Conservation (phyloP, 2,113 vertebrate species). For the Caranx ignobilis region DNA sequence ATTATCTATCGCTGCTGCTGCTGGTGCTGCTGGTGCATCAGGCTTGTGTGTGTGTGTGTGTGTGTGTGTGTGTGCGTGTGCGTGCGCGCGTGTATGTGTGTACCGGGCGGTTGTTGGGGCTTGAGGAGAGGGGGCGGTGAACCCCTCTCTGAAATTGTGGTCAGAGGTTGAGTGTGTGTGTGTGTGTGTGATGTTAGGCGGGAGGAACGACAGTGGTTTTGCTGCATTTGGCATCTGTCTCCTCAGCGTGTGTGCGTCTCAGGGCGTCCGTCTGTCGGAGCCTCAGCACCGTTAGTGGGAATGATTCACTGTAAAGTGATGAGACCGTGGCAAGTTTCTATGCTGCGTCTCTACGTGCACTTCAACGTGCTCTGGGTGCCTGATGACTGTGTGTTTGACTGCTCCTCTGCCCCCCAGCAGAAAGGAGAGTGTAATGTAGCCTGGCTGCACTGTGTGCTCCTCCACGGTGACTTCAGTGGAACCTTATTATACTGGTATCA, state of each 20-base stretch:
- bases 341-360: not conserved
- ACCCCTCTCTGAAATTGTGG: constrained; percentile 42
- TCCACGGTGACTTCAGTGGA: constrained; percentile 15
- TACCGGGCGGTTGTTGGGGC: constrained; percentile 12
- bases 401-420: not conserved
- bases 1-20: constrained; percentile 56
- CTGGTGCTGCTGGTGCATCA: constrained; percentile 57
- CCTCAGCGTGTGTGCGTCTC: not conserved
- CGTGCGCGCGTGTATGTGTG: not conserved
- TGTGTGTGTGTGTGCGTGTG: not conserved
- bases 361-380: not conserved
- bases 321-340: not conserved
- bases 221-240: constrained; percentile 61
- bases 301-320: not conserved
- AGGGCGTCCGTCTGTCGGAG: constrained; percentile 6
- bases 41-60: constrained; percentile 36
- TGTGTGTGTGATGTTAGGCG: constrained; percentile 47
- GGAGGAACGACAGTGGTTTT: constrained; percentile 54
- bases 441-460: too few relatives aligned
- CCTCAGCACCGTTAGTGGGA: not conserved
- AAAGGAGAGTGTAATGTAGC: not conserved
- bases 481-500: not conserved
- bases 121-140: constrained; percentile 20
- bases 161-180: constrained; percentile 20
- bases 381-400: not conserved